Evolutionary conservation across 1,140 invertebrate genomes (phyloP).

Genomic region (Drusus annulatus): DNA sequence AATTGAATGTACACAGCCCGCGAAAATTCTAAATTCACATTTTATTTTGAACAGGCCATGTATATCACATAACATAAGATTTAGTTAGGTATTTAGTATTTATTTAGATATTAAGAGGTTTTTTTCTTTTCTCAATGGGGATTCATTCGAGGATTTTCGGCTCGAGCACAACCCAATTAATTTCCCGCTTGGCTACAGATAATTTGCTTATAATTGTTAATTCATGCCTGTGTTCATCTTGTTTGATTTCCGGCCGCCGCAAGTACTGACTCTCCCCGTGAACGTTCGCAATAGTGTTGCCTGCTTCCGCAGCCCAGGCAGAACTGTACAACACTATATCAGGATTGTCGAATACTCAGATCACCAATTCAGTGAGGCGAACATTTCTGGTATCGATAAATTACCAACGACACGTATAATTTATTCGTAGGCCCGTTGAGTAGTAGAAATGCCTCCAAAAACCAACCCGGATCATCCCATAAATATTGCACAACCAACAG

Average conservation of each 20-base stretch:
- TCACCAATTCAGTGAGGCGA: slow-evolving; percentile 8
- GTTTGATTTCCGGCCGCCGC: slow-evolving; percentile 3
- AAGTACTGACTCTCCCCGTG: background rate
- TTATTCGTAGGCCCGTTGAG: slow-evolving; percentile 55
- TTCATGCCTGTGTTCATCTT: background rate
- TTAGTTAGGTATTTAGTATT: too few relatives aligned
- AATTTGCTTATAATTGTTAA: background rate
- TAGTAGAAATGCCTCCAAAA: slow-evolving; percentile 50
- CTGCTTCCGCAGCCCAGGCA: too few relatives aligned
- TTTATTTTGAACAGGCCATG: too few relatives aligned
- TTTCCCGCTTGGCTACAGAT: background rate
- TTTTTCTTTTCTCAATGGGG: too few relatives aligned
- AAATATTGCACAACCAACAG: slow-evolving; percentile 52
- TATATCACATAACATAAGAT: too few relatives aligned
- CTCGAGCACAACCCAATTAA: background rate
- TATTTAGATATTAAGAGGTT: too few relatives aligned
- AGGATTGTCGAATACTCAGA: slow-evolving; percentile 2
- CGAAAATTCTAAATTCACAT: too few relatives aligned
- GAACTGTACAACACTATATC: background rate
- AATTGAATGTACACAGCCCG: too few relatives aligned
- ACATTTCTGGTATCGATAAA: slow-evolving; percentile 39
- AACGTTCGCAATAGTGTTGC: background rate
- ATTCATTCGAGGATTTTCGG: background rate
- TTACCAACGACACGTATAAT: slow-evolving; percentile 56
- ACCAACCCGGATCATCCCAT: slow-evolving; percentile 51